Evolutionary conservation across 2,888 invertebrate species (phyloP).

Genomic region (Leptogaster cylindrica): DNA sequence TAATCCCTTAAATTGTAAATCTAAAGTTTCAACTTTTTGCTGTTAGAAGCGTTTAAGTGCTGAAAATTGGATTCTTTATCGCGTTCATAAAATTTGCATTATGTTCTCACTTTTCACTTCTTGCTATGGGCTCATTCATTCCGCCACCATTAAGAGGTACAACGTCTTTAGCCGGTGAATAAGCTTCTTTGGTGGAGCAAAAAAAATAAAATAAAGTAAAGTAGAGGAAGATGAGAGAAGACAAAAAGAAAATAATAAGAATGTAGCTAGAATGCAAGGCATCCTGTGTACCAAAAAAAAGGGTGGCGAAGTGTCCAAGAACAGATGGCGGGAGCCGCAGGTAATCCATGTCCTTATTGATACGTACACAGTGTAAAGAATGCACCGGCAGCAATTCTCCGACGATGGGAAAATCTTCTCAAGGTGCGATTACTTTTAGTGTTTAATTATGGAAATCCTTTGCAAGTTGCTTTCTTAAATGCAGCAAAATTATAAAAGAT

Average conservation of each 20-base stretch:
- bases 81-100: slow-evolving; percentile 47
- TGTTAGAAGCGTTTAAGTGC: slow-evolving; percentile 44
- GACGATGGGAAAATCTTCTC: background rate
- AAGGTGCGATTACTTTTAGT: background rate
- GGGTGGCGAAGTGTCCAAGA: background rate
- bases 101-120: slow-evolving; percentile 46
- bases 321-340: background rate
- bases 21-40: slow-evolving; percentile 43
- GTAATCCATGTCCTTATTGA: background rate
- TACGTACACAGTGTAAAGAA: background rate
- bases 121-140: slow-evolving; percentile 30
- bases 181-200: background rate
- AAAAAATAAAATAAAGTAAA: too few species aligned
- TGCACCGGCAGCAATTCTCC: background rate
- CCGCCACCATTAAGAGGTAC: background rate
- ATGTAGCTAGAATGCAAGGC: too few species aligned
- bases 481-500: too few species aligned
- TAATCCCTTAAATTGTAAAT: slow-evolving; percentile 44
- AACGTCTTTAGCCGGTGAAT: slow-evolving; percentile 1
- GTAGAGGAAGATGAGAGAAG: too few species aligned
- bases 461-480: too few species aligned
- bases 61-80: slow-evolving; percentile 47
- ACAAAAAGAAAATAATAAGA: too few species aligned
- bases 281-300: too few species aligned
- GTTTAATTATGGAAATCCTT: background rate